Evolutionary conservation across 2,888 invertebrate genomes (phyloP).

Genomic region (Trileptium ribeirensis): DNA sequence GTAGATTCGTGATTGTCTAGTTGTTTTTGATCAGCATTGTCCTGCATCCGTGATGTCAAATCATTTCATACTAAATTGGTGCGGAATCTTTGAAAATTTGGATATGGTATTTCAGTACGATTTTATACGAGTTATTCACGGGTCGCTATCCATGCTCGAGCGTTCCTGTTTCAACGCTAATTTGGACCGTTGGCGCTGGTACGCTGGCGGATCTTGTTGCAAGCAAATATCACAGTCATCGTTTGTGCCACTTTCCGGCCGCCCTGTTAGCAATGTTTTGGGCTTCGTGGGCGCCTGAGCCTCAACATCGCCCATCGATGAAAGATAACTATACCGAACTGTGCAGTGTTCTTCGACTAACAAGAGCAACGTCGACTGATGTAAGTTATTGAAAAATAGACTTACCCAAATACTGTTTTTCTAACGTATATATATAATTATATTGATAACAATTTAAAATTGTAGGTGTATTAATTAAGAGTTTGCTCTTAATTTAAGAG

Average conservation of each 20-base stretch:
- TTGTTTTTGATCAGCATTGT: too few species aligned
- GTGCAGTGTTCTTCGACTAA: constrained; percentile 42
- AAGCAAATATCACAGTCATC: constrained; percentile 35
- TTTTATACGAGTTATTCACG: constrained; percentile 46
- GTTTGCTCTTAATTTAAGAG: too few species aligned
- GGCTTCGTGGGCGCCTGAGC: constrained; percentile 49
- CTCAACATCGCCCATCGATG: constrained; percentile 48
- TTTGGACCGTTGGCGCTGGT: constrained; percentile 45
- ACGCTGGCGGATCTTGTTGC: constrained; percentile 44
- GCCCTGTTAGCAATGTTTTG: constrained; percentile 47
- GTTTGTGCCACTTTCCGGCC: constrained; percentile 8
- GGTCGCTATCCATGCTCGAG: constrained; percentile 42
- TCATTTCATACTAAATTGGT: too few species aligned
- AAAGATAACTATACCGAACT: constrained; percentile 48
- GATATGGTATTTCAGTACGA: constrained; percentile 42
- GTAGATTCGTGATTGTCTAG: too few species aligned
- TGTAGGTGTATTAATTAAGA: too few species aligned
- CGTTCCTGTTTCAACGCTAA: constrained; percentile 40
- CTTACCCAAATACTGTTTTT: neutral
- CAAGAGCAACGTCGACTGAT: constrained; percentile 21
- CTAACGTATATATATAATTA: too few species aligned
- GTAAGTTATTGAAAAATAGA: neutral
- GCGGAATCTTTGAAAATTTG: too few species aligned
- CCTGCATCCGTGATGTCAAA: too few species aligned
- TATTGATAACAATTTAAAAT: too few species aligned